phyloP scores from a whole-genome alignment of 2,888 invertebrate species.

The Lasioglossum vierecki region DNA sequence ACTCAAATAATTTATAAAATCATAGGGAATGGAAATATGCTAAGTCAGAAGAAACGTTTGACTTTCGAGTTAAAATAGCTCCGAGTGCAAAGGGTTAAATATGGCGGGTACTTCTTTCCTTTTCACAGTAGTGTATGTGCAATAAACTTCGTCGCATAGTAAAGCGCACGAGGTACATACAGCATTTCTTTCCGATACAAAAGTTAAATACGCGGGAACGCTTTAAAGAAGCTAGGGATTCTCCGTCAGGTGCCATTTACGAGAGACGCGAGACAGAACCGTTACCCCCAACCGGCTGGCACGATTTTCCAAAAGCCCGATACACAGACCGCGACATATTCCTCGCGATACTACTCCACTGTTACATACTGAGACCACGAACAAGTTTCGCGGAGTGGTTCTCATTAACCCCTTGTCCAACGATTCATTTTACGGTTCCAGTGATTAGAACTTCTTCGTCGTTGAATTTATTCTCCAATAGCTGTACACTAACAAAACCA shows the following conservation, averaged over 20 bases:
- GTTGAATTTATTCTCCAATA: too few species aligned
- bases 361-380: not conserved
- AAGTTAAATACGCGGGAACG: slow-evolving; percentile 54
- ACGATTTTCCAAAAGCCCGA: slow-evolving; percentile 41
- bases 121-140: too few species aligned
- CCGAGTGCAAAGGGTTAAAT: too few species aligned
- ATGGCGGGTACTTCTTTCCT: too few species aligned
- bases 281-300: slow-evolving; percentile 71
- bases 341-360: not conserved
- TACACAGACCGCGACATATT: not conserved
- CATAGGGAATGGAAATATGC: too few species aligned
- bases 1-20: too few species aligned
- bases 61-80: too few species aligned
- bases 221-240: slow-evolving; percentile 33
- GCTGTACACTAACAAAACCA: too few species aligned
- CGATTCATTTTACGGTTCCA: too few species aligned
- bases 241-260: slow-evolving; percentile 49
- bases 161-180: not conserved
- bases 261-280: slow-evolving; percentile 66
- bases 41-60: too few species aligned
- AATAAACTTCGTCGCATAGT: too few species aligned
- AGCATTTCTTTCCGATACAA: not conserved
- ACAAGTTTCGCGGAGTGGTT: slow-evolving; percentile 12
- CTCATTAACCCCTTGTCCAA: not conserved
- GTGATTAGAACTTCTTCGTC: too few species aligned